A percentile compares a stretch with the other conserved stretches of the same genome.
Conservation (phyloP, 1,140 invertebrate species). For the Cylas formicarius region DNA sequence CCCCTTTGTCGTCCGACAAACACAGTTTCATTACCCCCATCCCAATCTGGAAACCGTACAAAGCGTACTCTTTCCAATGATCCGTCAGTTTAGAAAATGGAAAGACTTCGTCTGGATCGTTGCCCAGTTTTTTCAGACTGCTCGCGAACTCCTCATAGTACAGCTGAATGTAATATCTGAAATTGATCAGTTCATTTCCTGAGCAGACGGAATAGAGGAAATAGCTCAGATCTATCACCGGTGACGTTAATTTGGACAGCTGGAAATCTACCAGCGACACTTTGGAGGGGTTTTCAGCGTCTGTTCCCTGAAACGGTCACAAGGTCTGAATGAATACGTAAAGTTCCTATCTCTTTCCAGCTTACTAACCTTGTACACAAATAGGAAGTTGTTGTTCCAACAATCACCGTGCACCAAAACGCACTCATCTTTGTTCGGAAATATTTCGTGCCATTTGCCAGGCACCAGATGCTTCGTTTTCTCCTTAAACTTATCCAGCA, state of each 20-base stretch:
- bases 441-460: too few species aligned
- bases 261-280: slow-evolving; percentile 48
- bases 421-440: too few species aligned
- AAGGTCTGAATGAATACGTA: too few species aligned
- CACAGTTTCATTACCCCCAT: slow-evolving; percentile 24
- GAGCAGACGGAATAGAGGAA: slow-evolving; percentile 48
- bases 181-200: slow-evolving; percentile 42
- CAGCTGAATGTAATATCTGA: slow-evolving; percentile 42
- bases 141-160: slow-evolving; percentile 46
- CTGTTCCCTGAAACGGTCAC: not conserved
- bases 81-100: slow-evolving; percentile 41
- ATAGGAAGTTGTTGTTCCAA: slow-evolving; percentile 34
- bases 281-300: slow-evolving; percentile 35
- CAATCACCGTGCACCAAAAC: slow-evolving; percentile 30
- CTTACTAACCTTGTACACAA: slow-evolving; percentile 21
- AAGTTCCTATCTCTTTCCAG: too few species aligned
- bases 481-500: too few species aligned
- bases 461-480: too few species aligned
- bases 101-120: slow-evolving; percentile 41
- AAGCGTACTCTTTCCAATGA: slow-evolving; percentile 36
- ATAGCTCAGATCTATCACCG: slow-evolving; percentile 48
- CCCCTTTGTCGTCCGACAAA: slow-evolving; percentile 14
- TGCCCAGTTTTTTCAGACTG: slow-evolving; percentile 33
- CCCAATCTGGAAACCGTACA: slow-evolving; percentile 34
- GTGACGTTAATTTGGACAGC: slow-evolving; percentile 46